Evolutionary conservation across 1,140 invertebrate genomes (phyloP).

Genomic region (Venustaconcha ellipsiformis): DNA sequence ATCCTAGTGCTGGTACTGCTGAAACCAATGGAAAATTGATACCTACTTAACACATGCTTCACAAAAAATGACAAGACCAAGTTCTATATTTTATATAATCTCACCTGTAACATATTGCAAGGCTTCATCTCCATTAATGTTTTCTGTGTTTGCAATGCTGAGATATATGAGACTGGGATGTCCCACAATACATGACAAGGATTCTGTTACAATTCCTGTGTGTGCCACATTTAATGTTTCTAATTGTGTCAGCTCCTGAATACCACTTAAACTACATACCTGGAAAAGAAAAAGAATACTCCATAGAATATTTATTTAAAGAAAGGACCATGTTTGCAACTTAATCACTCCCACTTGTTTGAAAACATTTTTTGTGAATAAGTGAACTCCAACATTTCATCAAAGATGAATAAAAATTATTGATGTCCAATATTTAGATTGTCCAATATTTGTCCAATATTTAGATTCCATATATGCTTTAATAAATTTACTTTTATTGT

Average conservation of each 20-base stretch:
- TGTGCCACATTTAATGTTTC: slow-evolving; percentile 46
- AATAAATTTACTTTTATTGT: too few relatives aligned
- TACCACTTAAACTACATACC: slow-evolving; percentile 47
- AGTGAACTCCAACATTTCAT: too few relatives aligned
- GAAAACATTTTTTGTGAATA: too few relatives aligned
- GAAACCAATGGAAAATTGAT: too few relatives aligned
- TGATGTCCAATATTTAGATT: not conserved
- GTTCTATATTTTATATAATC: not conserved
- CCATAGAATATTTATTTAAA: not conserved
- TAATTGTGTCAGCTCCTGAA: slow-evolving; percentile 35
- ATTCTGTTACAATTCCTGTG: slow-evolving; percentile 41
- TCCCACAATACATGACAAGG: slow-evolving; percentile 29
- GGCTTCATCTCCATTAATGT: slow-evolving; percentile 39
- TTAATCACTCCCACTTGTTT: too few relatives aligned
- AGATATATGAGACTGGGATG: slow-evolving; percentile 22
- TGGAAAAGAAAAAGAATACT: slow-evolving; percentile 15
- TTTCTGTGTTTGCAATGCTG: slow-evolving; percentile 39
- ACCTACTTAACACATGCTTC: too few relatives aligned
- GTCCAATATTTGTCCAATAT: too few relatives aligned
- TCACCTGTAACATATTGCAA: slow-evolving; percentile 42
- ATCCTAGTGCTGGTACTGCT: too few relatives aligned
- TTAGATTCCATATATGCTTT: too few relatives aligned
- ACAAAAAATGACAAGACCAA: not conserved
- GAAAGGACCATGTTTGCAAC: not conserved
- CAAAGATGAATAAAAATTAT: not conserved